Conservation (phyloP, 2,888 invertebrate genomes). For the Drosophila imparisetae region DNA sequence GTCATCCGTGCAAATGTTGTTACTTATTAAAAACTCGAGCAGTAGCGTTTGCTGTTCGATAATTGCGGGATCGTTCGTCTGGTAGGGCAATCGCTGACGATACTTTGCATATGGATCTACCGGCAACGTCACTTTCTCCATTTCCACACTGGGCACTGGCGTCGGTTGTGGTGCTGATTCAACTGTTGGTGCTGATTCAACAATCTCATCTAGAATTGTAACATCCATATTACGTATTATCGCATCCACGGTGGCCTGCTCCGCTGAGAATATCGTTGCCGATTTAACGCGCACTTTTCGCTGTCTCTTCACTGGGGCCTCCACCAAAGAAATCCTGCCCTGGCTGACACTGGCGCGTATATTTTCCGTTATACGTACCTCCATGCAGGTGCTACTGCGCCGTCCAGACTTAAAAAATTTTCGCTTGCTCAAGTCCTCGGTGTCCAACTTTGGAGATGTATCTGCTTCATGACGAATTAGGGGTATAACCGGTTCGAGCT, state of each 20-base stretch:
- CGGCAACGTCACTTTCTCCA: neutral
- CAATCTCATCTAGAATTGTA: slow-evolving; percentile 67
- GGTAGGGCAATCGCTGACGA: slow-evolving; percentile 80
- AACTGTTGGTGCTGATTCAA: slow-evolving; percentile 39
- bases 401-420: slow-evolving; percentile 83
- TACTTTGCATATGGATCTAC: slow-evolving; percentile 67
- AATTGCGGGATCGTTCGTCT: slow-evolving; percentile 78
- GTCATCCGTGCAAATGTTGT: slow-evolving; percentile 83
- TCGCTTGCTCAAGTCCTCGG: slow-evolving; percentile 54
- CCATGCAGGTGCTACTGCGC: slow-evolving; percentile 73
- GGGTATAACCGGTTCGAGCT: slow-evolving; percentile 69
- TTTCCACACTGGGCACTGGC: neutral
- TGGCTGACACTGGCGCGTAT: slow-evolving; percentile 80
- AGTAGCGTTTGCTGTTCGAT: slow-evolving; percentile 82
- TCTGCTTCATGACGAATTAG: slow-evolving; percentile 51
- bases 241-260: slow-evolving; percentile 83
- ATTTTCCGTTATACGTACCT: slow-evolving; percentile 81
- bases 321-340: slow-evolving; percentile 78
- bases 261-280: slow-evolving; percentile 78
- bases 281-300: slow-evolving; percentile 60
- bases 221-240: slow-evolving; percentile 82
- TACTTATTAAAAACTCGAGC: slow-evolving; percentile 82
- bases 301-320: slow-evolving; percentile 45
- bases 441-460: slow-evolving; percentile 27
- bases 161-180: neutral